Evolutionary conservation across 2,797 vertebrate genomes (phyloP), one percentile per base, ranked within the genome.

Genomic region (Trachurus trachurus): DNA sequence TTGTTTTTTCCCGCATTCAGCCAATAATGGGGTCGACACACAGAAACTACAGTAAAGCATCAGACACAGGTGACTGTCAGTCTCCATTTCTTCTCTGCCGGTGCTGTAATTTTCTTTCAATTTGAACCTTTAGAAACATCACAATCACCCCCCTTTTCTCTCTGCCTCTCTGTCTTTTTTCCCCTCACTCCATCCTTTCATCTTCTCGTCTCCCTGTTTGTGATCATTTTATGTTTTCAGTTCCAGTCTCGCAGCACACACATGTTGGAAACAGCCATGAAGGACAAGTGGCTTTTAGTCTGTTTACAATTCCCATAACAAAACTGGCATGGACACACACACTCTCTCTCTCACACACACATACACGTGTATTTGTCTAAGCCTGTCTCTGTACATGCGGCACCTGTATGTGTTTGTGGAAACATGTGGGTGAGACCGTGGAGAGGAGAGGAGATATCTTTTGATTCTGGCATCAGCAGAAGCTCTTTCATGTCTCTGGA

Each of bases 151-250:
- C 31, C 47, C 15, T 42, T 17, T 26, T 53, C 16, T 12, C 39
- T 3, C 11, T 49, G 4, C 40, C 31, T 52, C 15, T 37, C 13
- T 34, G 2, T 2, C 9, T 53, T 8, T 6, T 29, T 5, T 8
- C 8, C 21, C 47, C 1, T 63, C 63, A 47, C 66, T 39, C 49
- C 34, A 13, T 47, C 31, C 68, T 80, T 66, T 80, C 71, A 78
- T 74, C 82, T 57, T 40, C 54, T 81, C 54, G 5, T 65, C 34
- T 66, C 71, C 61, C 53, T 45, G 47, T 37, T 57, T 63, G 31
- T 39, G 12, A 56, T 60, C 54, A 64, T 54, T 17, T 34, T 29
- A 5, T 45, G 34, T 31, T 61, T 39, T 65, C 12, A 40, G 15
- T 49, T 74, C 61, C 7, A 39, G 26, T 72, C 52, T 70, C 56